A percentile compares a stretch with the other conserved stretches of the same genome.
Conservation (phyloP, 2,797 vertebrate genomes). For the Passerculus sandwichensis region DNA sequence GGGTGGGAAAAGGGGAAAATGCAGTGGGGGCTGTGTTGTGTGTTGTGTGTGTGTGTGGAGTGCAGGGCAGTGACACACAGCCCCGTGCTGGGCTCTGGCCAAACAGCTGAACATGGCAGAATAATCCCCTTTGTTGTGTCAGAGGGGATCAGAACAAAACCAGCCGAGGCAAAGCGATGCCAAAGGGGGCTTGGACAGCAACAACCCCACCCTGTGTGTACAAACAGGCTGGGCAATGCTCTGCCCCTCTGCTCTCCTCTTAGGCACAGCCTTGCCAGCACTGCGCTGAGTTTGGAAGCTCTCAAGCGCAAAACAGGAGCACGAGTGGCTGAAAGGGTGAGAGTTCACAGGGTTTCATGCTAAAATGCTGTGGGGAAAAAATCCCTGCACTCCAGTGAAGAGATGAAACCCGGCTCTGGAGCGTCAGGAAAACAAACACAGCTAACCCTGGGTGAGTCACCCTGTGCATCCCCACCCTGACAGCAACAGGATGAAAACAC, state of each 20-base stretch:
- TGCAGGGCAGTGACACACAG: neutral
- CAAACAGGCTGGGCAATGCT: neutral
- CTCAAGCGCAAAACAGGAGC: neutral
- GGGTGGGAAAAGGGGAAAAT: neutral
- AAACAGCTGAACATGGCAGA: slow-evolving; percentile 19
- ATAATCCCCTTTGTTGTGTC: slow-evolving; percentile 48
- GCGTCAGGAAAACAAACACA: neutral
- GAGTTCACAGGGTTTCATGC: neutral
- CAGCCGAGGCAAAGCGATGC: neutral
- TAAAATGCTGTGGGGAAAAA: neutral
- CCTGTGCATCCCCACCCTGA: neutral
- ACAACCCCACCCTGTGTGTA: neutral
- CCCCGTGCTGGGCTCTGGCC: neutral
- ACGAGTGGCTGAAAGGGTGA: neutral
- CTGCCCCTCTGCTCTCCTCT: rapidly evolving
- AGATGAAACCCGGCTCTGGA: neutral
- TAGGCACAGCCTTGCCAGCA: rapidly evolving
- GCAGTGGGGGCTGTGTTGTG: rapidly evolving
- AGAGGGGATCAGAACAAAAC: slow-evolving; percentile 21
- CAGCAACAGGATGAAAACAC: neutral
- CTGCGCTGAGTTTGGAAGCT: neutral
- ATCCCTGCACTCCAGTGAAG: neutral
- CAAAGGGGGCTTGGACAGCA: neutral
- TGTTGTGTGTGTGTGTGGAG: neutral
- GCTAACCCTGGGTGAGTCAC: slow-evolving; percentile 22